phyloP scores from a whole-genome alignment of 2,888 invertebrate genomes.

The Leptinotarsa rubiginosa region DNA sequence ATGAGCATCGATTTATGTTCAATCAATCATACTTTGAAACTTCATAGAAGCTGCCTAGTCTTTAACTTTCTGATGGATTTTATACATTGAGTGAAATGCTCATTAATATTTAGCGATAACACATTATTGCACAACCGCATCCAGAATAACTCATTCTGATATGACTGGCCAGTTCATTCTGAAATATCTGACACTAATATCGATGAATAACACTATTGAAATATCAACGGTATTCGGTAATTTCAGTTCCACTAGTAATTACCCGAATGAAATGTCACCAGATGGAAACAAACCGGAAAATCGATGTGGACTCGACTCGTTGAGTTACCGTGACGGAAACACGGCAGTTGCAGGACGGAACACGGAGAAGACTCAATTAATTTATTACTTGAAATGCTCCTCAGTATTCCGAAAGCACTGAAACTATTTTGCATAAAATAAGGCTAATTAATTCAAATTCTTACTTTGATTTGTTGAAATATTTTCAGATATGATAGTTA shows the following conservation, averaged over 20 bases:
- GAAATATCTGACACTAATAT: neutral
- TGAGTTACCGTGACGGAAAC: constrained; percentile 35
- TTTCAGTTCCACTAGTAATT: constrained; percentile 17
- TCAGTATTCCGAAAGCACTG: constrained; percentile 48
- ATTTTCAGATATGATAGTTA: constrained; percentile 32
- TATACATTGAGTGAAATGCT: too few species aligned
- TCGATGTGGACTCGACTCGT: constrained; percentile 25
- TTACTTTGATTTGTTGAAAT: constrained; percentile 35
- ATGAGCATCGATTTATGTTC: too few species aligned
- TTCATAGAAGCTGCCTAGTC: too few species aligned
- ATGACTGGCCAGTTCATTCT: too few species aligned
- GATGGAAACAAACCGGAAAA: constrained; percentile 12
- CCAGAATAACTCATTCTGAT: too few species aligned
- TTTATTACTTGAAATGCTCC: constrained; percentile 49
- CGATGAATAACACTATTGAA: constrained; percentile 2
- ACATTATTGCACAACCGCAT: too few species aligned
- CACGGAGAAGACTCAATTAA: constrained; percentile 44
- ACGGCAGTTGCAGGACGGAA: constrained; percentile 32
- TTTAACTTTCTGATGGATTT: too few species aligned
- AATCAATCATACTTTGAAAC: too few species aligned
- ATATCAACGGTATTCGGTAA: constrained; percentile 8
- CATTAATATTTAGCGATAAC: too few species aligned
- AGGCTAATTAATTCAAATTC: constrained; percentile 49
- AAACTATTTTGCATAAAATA: constrained; percentile 50
- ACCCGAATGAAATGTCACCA: neutral